Evolutionary conservation across 2,888 invertebrate genomes (phyloP), one percentile per base, ranked within the genome.

Genomic region (Lissonota sp.): DNA sequence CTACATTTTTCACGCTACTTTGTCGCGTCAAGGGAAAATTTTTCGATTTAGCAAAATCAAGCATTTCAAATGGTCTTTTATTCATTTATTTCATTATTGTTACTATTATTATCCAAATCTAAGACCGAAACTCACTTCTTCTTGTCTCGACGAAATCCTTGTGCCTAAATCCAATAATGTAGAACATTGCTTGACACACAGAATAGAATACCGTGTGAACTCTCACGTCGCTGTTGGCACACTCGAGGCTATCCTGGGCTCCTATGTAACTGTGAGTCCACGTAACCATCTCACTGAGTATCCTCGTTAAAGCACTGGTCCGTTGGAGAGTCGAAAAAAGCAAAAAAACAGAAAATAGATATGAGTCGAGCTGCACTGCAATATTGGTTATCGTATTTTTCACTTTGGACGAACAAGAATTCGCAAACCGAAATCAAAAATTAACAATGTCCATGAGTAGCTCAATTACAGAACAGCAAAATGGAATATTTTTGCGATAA

Each of bases 171-270:
- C 97, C 96, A 80, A 99, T 96, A 12, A 98, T 94, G 92, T 99
- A 98, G 93, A 99, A 99, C 58, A 99, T 93, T 0, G 97, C 96
- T 92, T 99, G 99, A 86, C 98, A 98, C 4, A 98, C 95, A 0
- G 97, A 95, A 91, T 98, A 98, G 93, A 99, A 99, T 0, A 98
- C 96, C 4, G 95, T 94, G 90, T 99, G 98, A 0, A 96, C 95
- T 86, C 95, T 95, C 0, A 95, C 89, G 85, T 96, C 95, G 10
- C 93, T 93, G 86, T 94, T 93, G 0, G 93, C 91, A 84, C 93
- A 93, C 84, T 94, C 94, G 83, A 84, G 93, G 88, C 92, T 93
- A 84, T 96, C 96, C 83, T 96, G 95, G 0, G 94, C 94, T 0
- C 94, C 94, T 62, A 98, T 96, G 90, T 99, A 99, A 0, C 94